Base-by-base conservation (phyloP, 2,888 invertebrate species). In the Pandemis corylana region DNA sequence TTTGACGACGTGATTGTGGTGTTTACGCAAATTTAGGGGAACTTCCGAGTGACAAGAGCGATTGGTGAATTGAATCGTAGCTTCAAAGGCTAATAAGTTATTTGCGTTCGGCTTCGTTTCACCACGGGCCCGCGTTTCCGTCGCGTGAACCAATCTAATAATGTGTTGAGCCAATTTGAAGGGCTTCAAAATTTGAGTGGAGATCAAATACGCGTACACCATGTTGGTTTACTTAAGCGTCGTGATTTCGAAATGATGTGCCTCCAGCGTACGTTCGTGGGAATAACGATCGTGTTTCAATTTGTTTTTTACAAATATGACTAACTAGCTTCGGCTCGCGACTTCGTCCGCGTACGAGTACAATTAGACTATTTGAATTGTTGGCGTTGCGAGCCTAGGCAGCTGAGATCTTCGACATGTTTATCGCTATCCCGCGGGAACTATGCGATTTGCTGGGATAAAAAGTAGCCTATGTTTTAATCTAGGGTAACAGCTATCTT, bases 81-180 rank as follows among this genome's bases (percentile, higher is more conserved):
- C 66, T 67, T 75, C 66, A 74, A 74, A 74, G 66, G 61, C 20
- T 63, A 65, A 53, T 53, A 62, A 63, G 49, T 53, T 63, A 71
- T 62, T 74, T 66, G 66, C 74, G 12, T 65, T 67, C 42, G 53
- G 46, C 51, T 46, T 42, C 56, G 64, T 63, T 69, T 59, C 63
- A 64, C 15, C 36, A 1, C 12, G 36, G 49, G 2, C 28, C 13
- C 53, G 42, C 41, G 56, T 51, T 65, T n/a, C 42, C 49, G 61
- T 65, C 28, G 20, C 46, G 65, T 62, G 44, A 53, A 46, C 59
- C 65, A 70, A 74, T 66, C 51, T 42, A 51, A 69, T 64, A 73
- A 61, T 74, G 36, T 62, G 61, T 44, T 15, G 66, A 61, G 62
- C 53, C 41, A 59, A 68, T 51, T 70, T 28, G 44, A 53, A 41